Evolutionary conservation across 2,888 invertebrate species (phyloP), one percentile per base, ranked within the genome.

Genomic region (Leptinotarsa juncta): DNA sequence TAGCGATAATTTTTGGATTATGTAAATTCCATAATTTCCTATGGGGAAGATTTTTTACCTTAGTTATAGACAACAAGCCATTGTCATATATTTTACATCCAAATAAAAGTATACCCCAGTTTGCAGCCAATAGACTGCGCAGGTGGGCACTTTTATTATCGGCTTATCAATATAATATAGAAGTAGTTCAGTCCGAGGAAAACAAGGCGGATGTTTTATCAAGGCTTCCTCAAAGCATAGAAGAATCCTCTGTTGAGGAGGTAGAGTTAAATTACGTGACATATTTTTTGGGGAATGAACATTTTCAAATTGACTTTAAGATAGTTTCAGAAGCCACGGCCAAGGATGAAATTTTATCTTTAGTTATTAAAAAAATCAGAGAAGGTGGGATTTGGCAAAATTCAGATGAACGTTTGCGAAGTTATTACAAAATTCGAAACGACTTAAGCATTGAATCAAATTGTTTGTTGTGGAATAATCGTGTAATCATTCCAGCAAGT

Each of bases 1-100:
- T 72, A 23, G 50, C 49, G 42, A 53, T 72, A 14, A 4, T 18
- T 15, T 68, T 57, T 72, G 60, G 48, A 12, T 57, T 67, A 15
- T 55, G 55, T 18, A 55, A 55, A 55, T 55, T 55, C 20, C 18
- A 20, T 20, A 18, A 55, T 18, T 55, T n/a, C 12, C 55, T 55
- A 55, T 23, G 14, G n/a, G 23, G 57, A 48, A 42, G 42, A 42
- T 12, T 16, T 42, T 65, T 32, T 26, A 65, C 26, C 26, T 32
- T 32, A 32, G 26, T 32, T 32, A 32, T 32, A 32, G 26, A 32
- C 26, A 32, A 32, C 26, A 32, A 32, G 26, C 26, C 26, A 32
- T 32, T 32, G 26, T 32, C 26, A 32, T 32, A 32, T 32, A 32
- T 32, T 5, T 32, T 32, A 32, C 26, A 32, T 32, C 26, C 26